Evolutionary conservation across 2,797 vertebrate species (phyloP).

Genomic region (Enteromius unitaeniatus): DNA sequence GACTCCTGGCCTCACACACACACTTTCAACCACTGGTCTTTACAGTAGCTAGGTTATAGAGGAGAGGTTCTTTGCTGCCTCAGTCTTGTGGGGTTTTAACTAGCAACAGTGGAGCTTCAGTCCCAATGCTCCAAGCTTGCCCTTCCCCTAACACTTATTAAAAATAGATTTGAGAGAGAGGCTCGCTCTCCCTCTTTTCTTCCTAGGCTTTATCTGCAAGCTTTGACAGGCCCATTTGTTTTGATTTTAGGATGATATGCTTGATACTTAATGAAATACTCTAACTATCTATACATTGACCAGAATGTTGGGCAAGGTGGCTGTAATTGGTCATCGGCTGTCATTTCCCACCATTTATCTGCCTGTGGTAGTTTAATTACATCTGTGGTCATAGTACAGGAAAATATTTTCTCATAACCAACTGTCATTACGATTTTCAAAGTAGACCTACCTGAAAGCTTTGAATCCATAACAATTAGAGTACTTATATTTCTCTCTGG

Average conservation of each 20-base stretch:
- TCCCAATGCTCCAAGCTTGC: constrained; percentile 51
- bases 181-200: constrained; percentile 52
- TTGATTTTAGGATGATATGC: constrained; percentile 74
- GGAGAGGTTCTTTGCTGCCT: constrained; percentile 48
- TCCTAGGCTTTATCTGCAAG: constrained; percentile 51
- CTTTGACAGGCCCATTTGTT: constrained; percentile 78
- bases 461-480: neutral
- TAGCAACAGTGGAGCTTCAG: constrained; percentile 49
- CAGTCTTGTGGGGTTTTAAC: constrained; percentile 54
- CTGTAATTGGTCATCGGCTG: constrained; percentile 65
- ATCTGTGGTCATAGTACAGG: constrained; percentile 64
- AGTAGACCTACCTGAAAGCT: neutral
- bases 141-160: constrained; percentile 62
- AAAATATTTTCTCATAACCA: constrained; percentile 56
- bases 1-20: neutral
- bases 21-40: neutral
- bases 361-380: constrained; percentile 64
- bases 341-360: constrained; percentile 64
- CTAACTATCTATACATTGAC: constrained; percentile 75
- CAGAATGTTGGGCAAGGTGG: constrained; percentile 65
- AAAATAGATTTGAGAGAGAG: constrained; percentile 66
- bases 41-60: neutral
- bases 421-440: neutral
- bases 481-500: neutral
- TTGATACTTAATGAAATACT: constrained; percentile 75